Conservation (phyloP, 2,888 invertebrate genomes). For the Cyrtodaria siliqua region DNA sequence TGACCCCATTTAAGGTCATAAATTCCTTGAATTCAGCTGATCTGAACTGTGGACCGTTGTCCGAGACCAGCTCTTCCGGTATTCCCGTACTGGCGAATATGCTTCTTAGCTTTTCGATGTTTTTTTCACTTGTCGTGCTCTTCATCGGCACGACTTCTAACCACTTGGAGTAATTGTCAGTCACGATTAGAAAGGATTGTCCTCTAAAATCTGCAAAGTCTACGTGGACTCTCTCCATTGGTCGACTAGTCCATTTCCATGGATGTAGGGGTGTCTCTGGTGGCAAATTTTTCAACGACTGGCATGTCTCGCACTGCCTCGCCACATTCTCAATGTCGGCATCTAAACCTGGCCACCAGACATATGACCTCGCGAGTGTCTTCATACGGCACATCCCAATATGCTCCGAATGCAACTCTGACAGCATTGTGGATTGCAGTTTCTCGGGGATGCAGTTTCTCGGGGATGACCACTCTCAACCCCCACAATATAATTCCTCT, state of each 20-base stretch:
- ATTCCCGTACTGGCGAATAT: conserved; percentile 41
- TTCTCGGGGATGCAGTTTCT: background rate
- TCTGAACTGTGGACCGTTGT: conserved; percentile 55
- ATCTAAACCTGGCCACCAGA: conserved; percentile 44
- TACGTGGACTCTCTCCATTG: conserved; percentile 46
- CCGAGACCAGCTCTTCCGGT: conserved; percentile 27
- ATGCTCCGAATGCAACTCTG: conserved; percentile 22
- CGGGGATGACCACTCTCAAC: conserved; percentile 30
- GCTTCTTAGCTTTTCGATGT: conserved; percentile 15
- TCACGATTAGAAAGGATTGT: conserved; percentile 35
- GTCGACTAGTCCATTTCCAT: conserved; percentile 35
- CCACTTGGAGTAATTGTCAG: conserved; percentile 40
- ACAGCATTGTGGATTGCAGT: conserved; percentile 7
- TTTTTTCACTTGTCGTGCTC: conserved; percentile 30
- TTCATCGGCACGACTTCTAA: conserved; percentile 50
- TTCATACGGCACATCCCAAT: conserved; percentile 20
- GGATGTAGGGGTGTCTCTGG: conserved; percentile 37
- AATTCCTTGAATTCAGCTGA: conserved; percentile 44
- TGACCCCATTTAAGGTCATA: conserved; percentile 49
- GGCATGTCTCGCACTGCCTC: conserved; percentile 37
- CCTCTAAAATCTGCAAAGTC: conserved; percentile 44
- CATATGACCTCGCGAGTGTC: conserved; percentile 27
- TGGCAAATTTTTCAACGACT: conserved; percentile 16
- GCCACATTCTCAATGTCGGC: conserved; percentile 29
- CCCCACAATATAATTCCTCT: conserved; percentile 33